These are phyloP conservation scores for Pomatostomus ruficeps DNA, from an alignment of 2,113 vertebrate species.

Conservation along the genomic window DNA sequence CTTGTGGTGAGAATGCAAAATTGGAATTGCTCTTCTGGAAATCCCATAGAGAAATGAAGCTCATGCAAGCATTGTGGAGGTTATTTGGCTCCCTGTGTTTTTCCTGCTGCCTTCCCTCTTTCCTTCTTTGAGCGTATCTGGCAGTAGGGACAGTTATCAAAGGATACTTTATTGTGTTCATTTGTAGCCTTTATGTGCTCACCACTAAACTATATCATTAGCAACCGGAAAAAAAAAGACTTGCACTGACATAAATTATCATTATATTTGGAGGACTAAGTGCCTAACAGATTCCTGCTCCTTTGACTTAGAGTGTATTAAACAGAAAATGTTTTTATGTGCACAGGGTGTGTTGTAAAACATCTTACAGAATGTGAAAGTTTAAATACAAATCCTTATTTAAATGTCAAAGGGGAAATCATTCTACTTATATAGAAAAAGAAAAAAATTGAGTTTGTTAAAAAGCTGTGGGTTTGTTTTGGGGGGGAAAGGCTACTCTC, in stretches of 20 bases:
- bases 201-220: neutral
- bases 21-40: neutral
- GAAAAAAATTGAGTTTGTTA: neutral
- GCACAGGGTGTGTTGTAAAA: neutral
- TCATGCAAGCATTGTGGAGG: no score
- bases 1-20: neutral
- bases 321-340: neutral
- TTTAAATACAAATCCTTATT: neutral
- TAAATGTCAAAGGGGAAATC: neutral
- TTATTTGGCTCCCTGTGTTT: neutral
- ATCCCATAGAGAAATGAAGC: neutral
- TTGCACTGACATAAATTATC: neutral
- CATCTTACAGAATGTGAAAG: neutral
- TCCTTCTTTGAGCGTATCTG: neutral
- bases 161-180: neutral
- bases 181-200: neutral
- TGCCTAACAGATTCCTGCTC: neutral
- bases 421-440: neutral
- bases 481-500: rapidly evolving
- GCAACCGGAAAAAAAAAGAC: neutral
- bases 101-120: neutral
- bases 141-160: neutral
- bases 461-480: neutral
- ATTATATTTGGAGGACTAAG: neutral
- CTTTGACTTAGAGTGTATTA: neutral